phyloP scores from a whole-genome alignment of 2,113 vertebrate species.

The Colinus virginianus region DNA sequence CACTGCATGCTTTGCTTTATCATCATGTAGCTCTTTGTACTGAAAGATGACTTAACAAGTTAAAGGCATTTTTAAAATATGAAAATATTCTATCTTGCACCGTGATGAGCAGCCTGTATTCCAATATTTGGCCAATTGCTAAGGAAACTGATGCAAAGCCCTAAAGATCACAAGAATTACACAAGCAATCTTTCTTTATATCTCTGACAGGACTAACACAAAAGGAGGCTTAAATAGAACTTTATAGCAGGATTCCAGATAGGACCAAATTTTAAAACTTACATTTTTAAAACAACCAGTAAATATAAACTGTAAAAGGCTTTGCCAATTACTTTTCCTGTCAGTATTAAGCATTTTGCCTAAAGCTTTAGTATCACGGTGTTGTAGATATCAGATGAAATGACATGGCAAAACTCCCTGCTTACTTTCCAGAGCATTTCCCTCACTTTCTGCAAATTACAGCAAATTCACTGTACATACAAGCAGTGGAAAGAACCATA shows the following conservation, averaged over 20 bases:
- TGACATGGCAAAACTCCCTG: conserved; percentile 37
- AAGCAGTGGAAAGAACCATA: background rate
- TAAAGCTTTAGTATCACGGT: conserved; percentile 61
- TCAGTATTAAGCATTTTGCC: conserved; percentile 63
- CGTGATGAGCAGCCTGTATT: background rate
- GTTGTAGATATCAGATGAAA: conserved; percentile 65
- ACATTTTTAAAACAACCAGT: background rate
- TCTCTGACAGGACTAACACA: conserved; percentile 10
- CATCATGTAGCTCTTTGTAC: background rate
- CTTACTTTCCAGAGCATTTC: conserved; percentile 60
- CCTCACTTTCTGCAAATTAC: conserved; percentile 31
- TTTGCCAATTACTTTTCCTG: conserved; percentile 54
- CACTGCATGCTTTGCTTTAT: background rate
- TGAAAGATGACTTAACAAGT: background rate
- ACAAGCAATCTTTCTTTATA: background rate
- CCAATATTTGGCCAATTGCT: conserved; percentile 7
- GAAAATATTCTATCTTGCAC: conserved; percentile 22
- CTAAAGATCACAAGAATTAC: background rate
- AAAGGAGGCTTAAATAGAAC: conserved; percentile 28
- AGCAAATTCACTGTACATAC: conserved; percentile 2
- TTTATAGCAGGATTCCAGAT: conserved; percentile 1
- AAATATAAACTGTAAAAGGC: conserved; percentile 7
- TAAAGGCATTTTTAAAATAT: background rate
- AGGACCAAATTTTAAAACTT: background rate
- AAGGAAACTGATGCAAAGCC: conserved; percentile 17